These are phyloP conservation scores for Spodoptera exigua DNA, from an alignment of 2,888 invertebrate species.

Conservation along the genomic window DNA sequence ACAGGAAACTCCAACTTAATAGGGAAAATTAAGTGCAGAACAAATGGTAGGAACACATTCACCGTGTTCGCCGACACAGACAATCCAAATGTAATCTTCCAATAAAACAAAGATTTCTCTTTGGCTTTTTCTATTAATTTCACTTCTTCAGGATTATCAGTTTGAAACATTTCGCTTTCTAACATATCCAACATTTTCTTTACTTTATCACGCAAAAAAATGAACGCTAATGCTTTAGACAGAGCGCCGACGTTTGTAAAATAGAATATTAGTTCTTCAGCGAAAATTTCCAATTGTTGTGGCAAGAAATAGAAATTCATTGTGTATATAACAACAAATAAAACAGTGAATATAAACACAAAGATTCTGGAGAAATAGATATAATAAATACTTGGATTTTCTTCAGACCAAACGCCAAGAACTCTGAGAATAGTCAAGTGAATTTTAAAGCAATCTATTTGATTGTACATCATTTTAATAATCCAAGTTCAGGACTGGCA, in stretches of 20 bases:
- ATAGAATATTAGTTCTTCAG: slow-evolving; percentile 75
- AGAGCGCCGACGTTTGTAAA: slow-evolving; percentile 66
- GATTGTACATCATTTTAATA: slow-evolving; percentile 55
- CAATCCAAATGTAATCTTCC: slow-evolving; percentile 67
- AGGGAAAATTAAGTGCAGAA: slow-evolving; percentile 63
- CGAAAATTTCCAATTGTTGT: slow-evolving; percentile 66
- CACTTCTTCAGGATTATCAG: slow-evolving; percentile 59
- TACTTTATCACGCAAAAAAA: slow-evolving; percentile 65
- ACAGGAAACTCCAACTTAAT: slow-evolving; percentile 66
- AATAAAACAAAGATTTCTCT: slow-evolving; percentile 65
- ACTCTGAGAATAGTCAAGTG: slow-evolving; percentile 69
- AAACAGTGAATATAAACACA: slow-evolving; percentile 59
- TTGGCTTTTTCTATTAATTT: slow-evolving; percentile 68
- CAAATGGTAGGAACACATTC: slow-evolving; percentile 66
- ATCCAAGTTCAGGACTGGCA: neutral
- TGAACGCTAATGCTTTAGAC: slow-evolving; percentile 71
- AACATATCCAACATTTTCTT: slow-evolving; percentile 64
- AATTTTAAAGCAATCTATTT: slow-evolving; percentile 71
- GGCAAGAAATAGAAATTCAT: slow-evolving; percentile 73
- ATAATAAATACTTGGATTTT: slow-evolving; percentile 56
- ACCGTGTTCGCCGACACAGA: slow-evolving; percentile 64
- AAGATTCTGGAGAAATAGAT: slow-evolving; percentile 63
- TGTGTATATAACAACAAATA: slow-evolving; percentile 63
- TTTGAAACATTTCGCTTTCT: slow-evolving; percentile 72
- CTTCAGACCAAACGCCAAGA: slow-evolving; percentile 68